Evolutionary conservation across 2,113 vertebrate genomes (phyloP), one percentile per base, ranked within the genome.

Genomic region (Psittacula cyanocephala): DNA sequence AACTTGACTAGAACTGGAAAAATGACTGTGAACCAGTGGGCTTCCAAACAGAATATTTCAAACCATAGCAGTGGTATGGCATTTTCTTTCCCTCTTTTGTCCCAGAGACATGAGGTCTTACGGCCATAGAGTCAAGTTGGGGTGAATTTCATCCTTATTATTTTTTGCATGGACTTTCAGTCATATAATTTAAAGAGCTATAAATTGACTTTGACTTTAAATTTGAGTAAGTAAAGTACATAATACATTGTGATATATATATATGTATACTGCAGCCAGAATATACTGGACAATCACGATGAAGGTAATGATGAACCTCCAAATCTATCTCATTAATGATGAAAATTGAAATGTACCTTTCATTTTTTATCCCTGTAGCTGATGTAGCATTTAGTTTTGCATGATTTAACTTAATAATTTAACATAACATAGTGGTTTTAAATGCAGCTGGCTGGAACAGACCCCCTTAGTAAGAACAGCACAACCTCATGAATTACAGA

Each of bases 1-100:
- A 83, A 16, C 18, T 53, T 82, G 77, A 78, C 5, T 33, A 33
- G 22, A 88, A 69, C 16, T 4, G 4, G 14, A 7, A 81, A 80
- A 83, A 15, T 24, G 2, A 25, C 1, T 53, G 20, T 0, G 0
- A 88, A 85, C 5, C 7, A 25, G 23, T 41, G 6, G 20, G 6
- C 25, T 53, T 75, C 25, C 37, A 74, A 76, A 65, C 3, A 44
- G 27, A 53, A 0, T 33, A 53, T 78, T 81, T 78, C 50, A 84
- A 81, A 41, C 9, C 3, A 24, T 11, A 49, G 22, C 13, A 75
- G n/a, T 6, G 7, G 5, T 67, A 9, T 6, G 3, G 5, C 9
- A 44, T 41, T 22, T 77, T 55, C 28, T 87, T 91, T 28, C 19
- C 7, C 11, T 69, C 17, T 14, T 78, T 71, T 69, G 18, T 49